Base-by-base conservation (phyloP, 1,140 invertebrate species). In the Trichomalopsis sarcophagae region DNA sequence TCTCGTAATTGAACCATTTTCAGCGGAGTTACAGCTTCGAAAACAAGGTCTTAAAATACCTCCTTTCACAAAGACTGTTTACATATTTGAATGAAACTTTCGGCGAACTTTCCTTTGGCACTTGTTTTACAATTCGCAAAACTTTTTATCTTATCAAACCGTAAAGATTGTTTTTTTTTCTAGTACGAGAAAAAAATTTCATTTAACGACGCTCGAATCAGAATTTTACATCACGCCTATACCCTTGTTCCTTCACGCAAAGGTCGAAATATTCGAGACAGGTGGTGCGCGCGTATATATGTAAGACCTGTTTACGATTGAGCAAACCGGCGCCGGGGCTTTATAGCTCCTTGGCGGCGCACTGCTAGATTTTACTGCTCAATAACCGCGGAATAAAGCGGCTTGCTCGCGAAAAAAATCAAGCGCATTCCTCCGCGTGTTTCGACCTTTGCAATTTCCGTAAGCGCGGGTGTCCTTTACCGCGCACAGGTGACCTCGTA, bases 221-320 rank as follows among this genome's bases (percentile, higher is more conserved):
- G 55, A 62, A 62, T 62, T 62, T 62, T 21, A n/a, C 55, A 62
- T 62, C 55, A n/a, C 55, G 55, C 21, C 6, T 62, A 5, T 62
- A 62, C 17, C 55, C 17, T 17, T 62, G 17, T 62, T 7, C 17
- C 55, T 62, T 62, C 6, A 21, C 55, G 23, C 27, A 71, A 71
- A 27, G 13, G 30, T 33, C 27, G 69, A 71, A 71, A 71, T 10
- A 11, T 21, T 33, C 69, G 30, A 11, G 30, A 23, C 47, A 73
- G 80, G 33, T 71, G 27, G 68, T 9, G 21, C 33, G 17, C 17
- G 55, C 36, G 21, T 62, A 21, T 62, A 62, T 27, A 23, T 27
- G 10, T 14, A 50, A 77, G 73, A 81, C 27, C 62, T 75, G 82
- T 85, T 85, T 80, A 69, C 36, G 73, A 50, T 88, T 82, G 21